Evolutionary conservation across 2,797 vertebrate species (phyloP), one percentile per base, ranked within the genome.

Genomic region (Diceros bicornis): DNA sequence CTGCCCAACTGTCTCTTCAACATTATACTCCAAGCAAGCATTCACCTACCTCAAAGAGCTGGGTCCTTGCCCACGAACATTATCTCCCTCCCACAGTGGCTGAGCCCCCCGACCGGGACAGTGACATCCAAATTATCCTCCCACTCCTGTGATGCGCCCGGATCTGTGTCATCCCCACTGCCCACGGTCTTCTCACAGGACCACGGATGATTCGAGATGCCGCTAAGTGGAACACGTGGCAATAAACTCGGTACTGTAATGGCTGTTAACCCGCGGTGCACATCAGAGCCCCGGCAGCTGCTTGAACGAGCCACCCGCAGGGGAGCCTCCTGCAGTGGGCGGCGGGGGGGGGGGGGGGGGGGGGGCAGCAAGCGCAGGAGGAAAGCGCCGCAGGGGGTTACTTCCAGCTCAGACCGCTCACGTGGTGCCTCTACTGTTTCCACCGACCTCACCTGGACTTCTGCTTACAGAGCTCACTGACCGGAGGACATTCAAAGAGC

Each of bases 91-190:
- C n/a, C 44, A 25, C 66, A 18, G 37, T 47, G 52, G 32, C 64
- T 37, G 8, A 62, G 44, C 27, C 50, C 50, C 3, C 21, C 14
- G 41, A 10, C 37, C 47, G 37, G 10, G 4, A 87, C 41, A 85
- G n/a, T 37, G 9, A 61, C 4, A 2, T 47, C 50, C 5, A 2
- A 2, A 32, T 6, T 4, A 47, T 14, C 21, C 4, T 32, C 20
- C 57, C 25, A n/a, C 37, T 37, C 6, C 78, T 66, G 34, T 44
- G 27, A 17, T 20, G 55, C 11, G 6, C 16, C 47, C 34, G 52
- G 52, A 21, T 50, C 74, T 50, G 32, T 29, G 72, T 79, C 85
- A n/a, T 5, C 12, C 32, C 44, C 79, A 27, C 37, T 57, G 50
- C 57, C 41, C 41, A 16, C 17, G 55, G 50, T 83, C 61, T 62